These are phyloP conservation scores for Ceriagrion tenellum DNA, from an alignment of 2,888 invertebrate species.

Conservation along the genomic window DNA sequence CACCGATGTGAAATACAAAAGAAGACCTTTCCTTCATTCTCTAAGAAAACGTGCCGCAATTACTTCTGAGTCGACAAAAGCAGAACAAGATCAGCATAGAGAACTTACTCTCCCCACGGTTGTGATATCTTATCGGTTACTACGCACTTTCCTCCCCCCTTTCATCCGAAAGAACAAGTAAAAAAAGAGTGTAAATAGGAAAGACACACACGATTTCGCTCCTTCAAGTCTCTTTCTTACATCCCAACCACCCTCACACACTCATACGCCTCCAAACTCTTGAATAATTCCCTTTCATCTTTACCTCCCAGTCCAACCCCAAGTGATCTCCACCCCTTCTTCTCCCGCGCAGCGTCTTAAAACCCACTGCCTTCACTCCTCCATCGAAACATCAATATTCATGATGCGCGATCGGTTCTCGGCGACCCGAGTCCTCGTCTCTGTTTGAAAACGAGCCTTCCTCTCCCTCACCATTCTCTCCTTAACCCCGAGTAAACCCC, in stretches of 20 bases:
- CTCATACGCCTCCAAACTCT: neutral
- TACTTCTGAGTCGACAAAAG: neutral
- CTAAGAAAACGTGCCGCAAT: neutral
- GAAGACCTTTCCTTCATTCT: neutral
- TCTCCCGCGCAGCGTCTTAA: neutral
- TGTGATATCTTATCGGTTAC: neutral
- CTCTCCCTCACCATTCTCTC: neutral
- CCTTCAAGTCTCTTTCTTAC: neutral
- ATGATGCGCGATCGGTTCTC: neutral
- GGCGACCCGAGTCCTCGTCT: neutral
- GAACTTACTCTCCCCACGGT: neutral
- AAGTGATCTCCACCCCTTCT: neutral
- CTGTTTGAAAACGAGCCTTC: neutral
- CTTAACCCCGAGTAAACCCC: neutral
- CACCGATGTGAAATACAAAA: neutral
- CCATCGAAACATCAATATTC: neutral
- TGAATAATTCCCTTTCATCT: conserved; percentile 60
- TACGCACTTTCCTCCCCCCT: neutral
- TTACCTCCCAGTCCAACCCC: neutral
- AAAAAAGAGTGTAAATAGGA: neutral
- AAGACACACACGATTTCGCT: neutral
- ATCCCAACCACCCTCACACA: neutral
- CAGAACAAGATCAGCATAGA: neutral
- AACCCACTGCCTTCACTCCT: neutral
- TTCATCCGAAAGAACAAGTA: neutral